These are phyloP conservation scores for Columba guinea DNA, from an alignment of 2,797 vertebrate species.

Conservation along the genomic window DNA sequence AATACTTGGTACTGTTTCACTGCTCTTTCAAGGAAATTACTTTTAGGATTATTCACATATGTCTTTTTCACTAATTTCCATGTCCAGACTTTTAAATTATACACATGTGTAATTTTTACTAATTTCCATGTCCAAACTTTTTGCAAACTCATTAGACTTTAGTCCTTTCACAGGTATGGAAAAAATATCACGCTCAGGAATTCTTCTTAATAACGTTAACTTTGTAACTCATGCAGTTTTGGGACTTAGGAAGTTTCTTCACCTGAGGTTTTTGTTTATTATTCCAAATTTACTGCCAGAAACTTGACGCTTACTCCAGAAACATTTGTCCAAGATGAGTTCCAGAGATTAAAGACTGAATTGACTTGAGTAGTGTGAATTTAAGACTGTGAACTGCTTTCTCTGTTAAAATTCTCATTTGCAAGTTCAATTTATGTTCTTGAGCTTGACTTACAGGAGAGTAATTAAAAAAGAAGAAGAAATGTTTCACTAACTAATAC, in stretches of 20 bases:
- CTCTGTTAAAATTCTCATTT: slow-evolving; percentile 24
- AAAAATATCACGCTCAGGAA: slow-evolving; percentile 21
- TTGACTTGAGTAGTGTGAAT: slow-evolving; percentile 21
- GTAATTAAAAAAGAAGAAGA: not conserved
- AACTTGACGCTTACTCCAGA: slow-evolving; percentile 50
- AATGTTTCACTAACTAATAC: not conserved
- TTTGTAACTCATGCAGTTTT: slow-evolving; percentile 27
- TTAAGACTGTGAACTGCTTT: slow-evolving; percentile 43
- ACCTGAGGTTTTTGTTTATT: slow-evolving; percentile 65
- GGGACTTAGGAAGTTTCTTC: slow-evolving; percentile 39
- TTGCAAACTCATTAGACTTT: slow-evolving; percentile 39
- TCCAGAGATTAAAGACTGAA: slow-evolving; percentile 33
- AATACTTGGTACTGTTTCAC: slow-evolving; percentile 1
- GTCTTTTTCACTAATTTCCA: slow-evolving; percentile 8
- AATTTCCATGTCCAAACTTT: slow-evolving; percentile 24
- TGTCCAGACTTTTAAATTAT: not conserved
- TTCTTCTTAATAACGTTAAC: slow-evolving; percentile 44
- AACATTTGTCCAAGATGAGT: slow-evolving; percentile 48
- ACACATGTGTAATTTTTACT: not conserved
- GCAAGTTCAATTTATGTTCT: not conserved
- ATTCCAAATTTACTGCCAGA: slow-evolving; percentile 62
- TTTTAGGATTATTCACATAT: not conserved
- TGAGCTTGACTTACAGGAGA: not conserved
- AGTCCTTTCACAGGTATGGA: slow-evolving; percentile 40
- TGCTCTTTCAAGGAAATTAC: slow-evolving; percentile 41